These are phyloP conservation scores for Rhogogaster chlorosoma DNA, from an alignment of 2,888 invertebrate species.

Conservation along the genomic window DNA sequence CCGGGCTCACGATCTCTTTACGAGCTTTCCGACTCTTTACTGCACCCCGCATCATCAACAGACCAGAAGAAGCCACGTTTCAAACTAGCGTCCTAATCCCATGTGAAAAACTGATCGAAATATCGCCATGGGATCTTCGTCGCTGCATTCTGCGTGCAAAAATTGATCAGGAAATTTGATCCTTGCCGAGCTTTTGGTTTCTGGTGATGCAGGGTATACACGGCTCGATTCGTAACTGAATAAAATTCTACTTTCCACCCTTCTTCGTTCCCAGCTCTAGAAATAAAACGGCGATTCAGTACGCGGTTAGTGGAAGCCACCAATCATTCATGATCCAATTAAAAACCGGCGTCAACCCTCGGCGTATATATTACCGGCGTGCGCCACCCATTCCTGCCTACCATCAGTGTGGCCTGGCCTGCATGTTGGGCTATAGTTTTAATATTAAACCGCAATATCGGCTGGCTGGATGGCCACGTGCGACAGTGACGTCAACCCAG, in stretches of 20 bases:
- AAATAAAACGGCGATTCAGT: constrained; percentile 34
- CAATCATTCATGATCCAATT: constrained; percentile 64
- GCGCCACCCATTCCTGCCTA: constrained; percentile 17
- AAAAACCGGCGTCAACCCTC: constrained; percentile 55
- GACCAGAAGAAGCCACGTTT: neutral
- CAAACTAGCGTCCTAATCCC: neutral
- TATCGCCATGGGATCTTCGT: neutral
- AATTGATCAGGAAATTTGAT: neutral
- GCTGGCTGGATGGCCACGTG: constrained; percentile 41
- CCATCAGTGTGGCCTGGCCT: constrained; percentile 17
- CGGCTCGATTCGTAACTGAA: constrained; percentile 15
- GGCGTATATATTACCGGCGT: constrained; percentile 51
- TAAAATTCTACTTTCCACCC: constrained; percentile 12
- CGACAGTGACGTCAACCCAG: constrained; percentile 45
- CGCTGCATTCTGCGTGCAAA: neutral
- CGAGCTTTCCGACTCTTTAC: constrained; percentile 14
- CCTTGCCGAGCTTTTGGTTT: neutral
- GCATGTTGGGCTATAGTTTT: constrained; percentile 53
- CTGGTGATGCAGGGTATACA: neutral
- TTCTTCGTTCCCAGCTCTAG: constrained; percentile 22
- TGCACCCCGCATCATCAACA: neutral
- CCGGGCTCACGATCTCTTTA: constrained; percentile 18
- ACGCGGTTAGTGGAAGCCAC: constrained; percentile 51
- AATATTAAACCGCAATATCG: constrained; percentile 58
- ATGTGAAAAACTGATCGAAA: neutral